These are phyloP conservation scores for Synanthedon formicaeformis DNA, from an alignment of 2,888 invertebrate genomes.

Conservation along the genomic window DNA sequence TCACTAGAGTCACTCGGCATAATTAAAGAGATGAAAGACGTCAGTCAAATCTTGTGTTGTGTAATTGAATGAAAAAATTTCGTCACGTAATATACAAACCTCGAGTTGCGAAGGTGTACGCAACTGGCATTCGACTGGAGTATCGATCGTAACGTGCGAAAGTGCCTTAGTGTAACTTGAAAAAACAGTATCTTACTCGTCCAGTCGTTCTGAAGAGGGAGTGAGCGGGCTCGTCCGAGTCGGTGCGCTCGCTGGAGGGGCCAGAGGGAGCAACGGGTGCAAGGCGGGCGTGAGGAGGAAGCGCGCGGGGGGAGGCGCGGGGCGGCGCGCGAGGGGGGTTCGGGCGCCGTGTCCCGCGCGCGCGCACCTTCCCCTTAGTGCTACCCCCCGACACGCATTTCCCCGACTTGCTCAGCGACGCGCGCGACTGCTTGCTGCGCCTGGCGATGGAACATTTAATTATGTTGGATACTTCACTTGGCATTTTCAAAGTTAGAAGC, in stretches of 20 bases:
- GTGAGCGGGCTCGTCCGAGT: constrained; percentile 51
- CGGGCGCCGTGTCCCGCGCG: constrained; percentile 21
- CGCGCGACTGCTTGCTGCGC: constrained; percentile 42
- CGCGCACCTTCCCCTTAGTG: constrained; percentile 21
- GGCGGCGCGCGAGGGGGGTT: constrained; percentile 11
- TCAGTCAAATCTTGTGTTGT: too few species aligned
- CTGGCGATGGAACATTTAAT: constrained; percentile 13
- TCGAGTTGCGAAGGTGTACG: too few species aligned
- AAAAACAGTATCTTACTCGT: constrained; percentile 23
- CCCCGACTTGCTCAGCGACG: constrained; percentile 11
- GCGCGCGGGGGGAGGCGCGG: constrained; percentile 7
- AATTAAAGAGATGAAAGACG: too few species aligned
- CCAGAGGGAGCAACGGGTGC: constrained; percentile 20
- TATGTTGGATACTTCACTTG: too few species aligned
- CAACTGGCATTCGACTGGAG: too few species aligned
- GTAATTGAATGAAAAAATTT: too few species aligned
- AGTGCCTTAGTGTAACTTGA: too few species aligned
- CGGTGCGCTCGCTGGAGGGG: constrained; percentile 53
- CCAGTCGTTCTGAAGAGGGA: constrained; percentile 31
- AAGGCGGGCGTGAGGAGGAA: constrained; percentile 5
- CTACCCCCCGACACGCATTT: constrained; percentile 7
- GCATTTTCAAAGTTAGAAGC: too few species aligned
- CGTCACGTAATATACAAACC: too few species aligned
- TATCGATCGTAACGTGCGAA: too few species aligned
- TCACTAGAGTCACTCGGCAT: too few species aligned